Conservation (phyloP, 2,113 vertebrate genomes). For the Hippopotamus amphibius region DNA sequence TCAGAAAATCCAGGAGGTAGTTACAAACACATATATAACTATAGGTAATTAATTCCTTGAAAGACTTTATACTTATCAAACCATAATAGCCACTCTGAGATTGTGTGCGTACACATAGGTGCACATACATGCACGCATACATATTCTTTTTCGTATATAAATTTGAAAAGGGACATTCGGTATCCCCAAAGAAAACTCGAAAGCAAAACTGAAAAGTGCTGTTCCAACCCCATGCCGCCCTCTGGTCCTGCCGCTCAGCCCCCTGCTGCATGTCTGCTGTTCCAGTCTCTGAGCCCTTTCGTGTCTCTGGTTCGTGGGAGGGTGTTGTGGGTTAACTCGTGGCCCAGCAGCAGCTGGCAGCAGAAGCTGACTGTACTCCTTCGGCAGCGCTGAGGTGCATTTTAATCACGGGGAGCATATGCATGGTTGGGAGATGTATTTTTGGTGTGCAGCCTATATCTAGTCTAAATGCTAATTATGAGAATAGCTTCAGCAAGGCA, state of each 20-base stretch:
- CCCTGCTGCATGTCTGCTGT: not conserved
- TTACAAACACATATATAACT: not conserved
- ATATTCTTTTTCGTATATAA: not conserved
- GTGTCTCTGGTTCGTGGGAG: not conserved
- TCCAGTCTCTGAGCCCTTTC: accelerated
- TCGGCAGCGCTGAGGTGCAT: not conserved
- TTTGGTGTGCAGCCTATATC: slow-evolving; percentile 56
- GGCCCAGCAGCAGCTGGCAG: not conserved
- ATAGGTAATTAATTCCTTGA: not conserved
- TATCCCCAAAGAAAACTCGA: not conserved
- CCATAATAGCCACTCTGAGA: not conserved
- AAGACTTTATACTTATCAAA: not conserved
- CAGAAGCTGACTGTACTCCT: slow-evolving; percentile 50
- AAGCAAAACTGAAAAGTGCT: not conserved
- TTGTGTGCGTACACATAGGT: accelerated
- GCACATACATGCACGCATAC: accelerated
- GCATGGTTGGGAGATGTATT: slow-evolving; percentile 25
- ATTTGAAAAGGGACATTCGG: not conserved
- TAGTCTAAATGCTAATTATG: slow-evolving; percentile 72
- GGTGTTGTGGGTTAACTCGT: not conserved
- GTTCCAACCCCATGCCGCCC: not conserved
- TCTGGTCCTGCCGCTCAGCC: not conserved
- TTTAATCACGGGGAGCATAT: slow-evolving; percentile 33
- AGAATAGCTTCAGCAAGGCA: slow-evolving; percentile 53
- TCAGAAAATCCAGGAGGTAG: not conserved